Conservation (phyloP, 2,888 invertebrate species). For the Terebella lapidaria region DNA sequence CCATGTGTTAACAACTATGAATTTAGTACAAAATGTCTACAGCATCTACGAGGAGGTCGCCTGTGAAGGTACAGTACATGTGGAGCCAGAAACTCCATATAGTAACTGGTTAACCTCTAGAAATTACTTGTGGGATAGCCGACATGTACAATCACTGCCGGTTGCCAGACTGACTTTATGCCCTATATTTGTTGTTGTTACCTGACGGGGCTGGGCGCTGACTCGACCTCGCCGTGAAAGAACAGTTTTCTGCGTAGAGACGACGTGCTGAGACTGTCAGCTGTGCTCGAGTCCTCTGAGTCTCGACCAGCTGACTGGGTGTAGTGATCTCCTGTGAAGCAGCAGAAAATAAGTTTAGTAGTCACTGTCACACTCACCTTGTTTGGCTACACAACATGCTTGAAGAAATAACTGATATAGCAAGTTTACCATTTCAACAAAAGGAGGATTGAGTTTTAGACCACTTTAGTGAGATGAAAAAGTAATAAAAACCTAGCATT, state of each 20-base stretch:
- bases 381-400: neutral
- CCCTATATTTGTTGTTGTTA: no score
- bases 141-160: no score
- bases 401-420: neutral
- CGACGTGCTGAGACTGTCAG: conserved; percentile 37
- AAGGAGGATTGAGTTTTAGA: neutral
- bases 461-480: neutral
- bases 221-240: conserved; percentile 38
- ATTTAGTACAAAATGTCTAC: no score
- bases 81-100: no score
- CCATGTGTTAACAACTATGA: no score
- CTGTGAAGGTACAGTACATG: no score
- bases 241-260: conserved; percentile 43
- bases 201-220: conserved; percentile 29
- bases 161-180: no score
- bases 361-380: conserved; percentile 23
- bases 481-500: neutral
- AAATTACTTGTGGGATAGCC: no score
- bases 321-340: neutral
- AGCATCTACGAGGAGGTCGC: no score
- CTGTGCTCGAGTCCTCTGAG: neutral
- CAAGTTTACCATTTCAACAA: neutral
- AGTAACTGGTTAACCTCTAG: no score
- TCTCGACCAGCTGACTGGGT: neutral
- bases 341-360: neutral